Evolutionary conservation across 2,888 invertebrate genomes (phyloP).

Genomic region (Drosophila pegasa): DNA sequence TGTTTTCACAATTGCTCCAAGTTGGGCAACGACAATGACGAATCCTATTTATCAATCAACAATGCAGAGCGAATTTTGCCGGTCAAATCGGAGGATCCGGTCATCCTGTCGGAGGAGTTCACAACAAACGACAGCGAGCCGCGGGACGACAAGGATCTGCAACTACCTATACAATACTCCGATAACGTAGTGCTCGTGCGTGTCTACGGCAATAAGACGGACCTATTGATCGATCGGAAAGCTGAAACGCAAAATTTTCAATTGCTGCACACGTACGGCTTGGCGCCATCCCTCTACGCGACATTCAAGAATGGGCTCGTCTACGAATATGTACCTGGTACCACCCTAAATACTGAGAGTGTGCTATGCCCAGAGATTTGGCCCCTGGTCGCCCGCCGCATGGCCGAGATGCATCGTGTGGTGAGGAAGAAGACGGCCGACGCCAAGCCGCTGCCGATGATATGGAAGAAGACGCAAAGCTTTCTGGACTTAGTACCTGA

Average conservation of each 20-base stretch:
- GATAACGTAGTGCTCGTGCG: slow-evolving; percentile 92
- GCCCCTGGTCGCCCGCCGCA: slow-evolving; percentile 90
- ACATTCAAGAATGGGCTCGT: slow-evolving; percentile 97
- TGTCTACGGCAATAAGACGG: slow-evolving; percentile 97
- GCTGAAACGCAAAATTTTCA: slow-evolving; percentile 90
- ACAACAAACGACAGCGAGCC: slow-evolving; percentile 52
- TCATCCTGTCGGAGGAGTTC: slow-evolving; percentile 48
- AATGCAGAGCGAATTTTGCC: slow-evolving; percentile 50
- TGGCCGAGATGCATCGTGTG: slow-evolving; percentile 93
- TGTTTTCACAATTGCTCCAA: slow-evolving; percentile 86
- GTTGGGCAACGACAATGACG: slow-evolving; percentile 53
- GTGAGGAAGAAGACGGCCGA: slow-evolving; percentile 59
- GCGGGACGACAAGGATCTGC: slow-evolving; percentile 47
- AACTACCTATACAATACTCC: slow-evolving; percentile 63
- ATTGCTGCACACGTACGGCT: slow-evolving; percentile 89
- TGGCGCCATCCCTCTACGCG: slow-evolving; percentile 95
- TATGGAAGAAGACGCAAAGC: slow-evolving; percentile 91
- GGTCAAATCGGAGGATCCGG: slow-evolving; percentile 50
- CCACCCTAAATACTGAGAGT: slow-evolving; percentile 88
- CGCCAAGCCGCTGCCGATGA: slow-evolving; percentile 86
- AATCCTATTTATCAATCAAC: slow-evolving; percentile 56
- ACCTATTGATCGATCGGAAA: slow-evolving; percentile 94
- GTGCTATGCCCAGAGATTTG: slow-evolving; percentile 89
- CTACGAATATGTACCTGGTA: slow-evolving; percentile 94
- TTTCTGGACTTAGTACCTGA: slow-evolving; percentile 91